Evolutionary conservation across 2,113 vertebrate species (phyloP).

Genomic region (Engystomops pustulosus): DNA sequence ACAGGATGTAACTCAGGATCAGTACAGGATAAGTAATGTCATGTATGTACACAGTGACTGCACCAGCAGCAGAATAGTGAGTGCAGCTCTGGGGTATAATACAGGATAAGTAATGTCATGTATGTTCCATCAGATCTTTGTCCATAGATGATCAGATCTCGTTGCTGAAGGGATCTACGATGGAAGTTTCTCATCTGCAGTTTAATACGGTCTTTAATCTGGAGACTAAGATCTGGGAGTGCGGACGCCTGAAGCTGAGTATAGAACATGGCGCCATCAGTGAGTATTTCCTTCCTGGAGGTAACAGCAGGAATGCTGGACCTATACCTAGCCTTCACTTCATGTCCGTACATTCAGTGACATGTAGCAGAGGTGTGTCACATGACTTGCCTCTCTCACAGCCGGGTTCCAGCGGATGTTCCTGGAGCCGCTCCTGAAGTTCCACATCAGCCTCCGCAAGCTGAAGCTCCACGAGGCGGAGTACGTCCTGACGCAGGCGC

Average conservation of each 20-base stretch:
- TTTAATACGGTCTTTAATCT: conserved; percentile 71
- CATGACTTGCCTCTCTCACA: no score
- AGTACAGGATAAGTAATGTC: no score
- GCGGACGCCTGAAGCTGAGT: conserved; percentile 68
- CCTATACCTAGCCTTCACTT: no score
- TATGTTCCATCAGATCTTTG: conserved; percentile 63
- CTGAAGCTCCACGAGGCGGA: conserved; percentile 76
- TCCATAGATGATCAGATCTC: conserved; percentile 73
- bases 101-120: no score
- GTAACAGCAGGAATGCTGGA: no score
- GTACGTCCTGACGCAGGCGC: conserved; percentile 76
- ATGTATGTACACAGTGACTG: no score
- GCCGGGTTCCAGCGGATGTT: conserved; percentile 81
- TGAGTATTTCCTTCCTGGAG: no score
- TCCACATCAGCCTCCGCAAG: conserved; percentile 75
- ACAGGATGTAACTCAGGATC: no score
- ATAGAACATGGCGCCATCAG: conserved; percentile 61
- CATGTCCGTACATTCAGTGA: no score
- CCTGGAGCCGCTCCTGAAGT: conserved; percentile 77
- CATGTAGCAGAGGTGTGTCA: no score
- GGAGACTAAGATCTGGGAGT: conserved; percentile 66
- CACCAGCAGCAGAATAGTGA: no score
- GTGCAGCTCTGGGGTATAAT: no score
- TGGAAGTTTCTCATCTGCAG: conserved; percentile 68
- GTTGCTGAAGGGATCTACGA: conserved; percentile 71